Base-by-base conservation (phyloP, 2,797 vertebrate species). In the Diglossa cyanea region DNA sequence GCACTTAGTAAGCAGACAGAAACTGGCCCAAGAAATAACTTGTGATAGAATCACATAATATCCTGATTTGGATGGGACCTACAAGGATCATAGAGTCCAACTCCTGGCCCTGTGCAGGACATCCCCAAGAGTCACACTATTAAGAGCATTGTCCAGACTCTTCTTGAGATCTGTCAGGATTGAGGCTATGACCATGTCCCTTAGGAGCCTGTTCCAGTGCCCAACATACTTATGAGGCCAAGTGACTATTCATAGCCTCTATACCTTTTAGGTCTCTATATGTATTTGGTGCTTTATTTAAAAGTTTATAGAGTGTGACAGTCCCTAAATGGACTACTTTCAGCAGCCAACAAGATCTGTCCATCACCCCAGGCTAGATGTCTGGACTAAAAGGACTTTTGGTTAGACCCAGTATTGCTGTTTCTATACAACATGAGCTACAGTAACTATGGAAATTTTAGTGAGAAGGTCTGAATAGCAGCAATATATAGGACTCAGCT, bases 1-100 rank as follows among this genome's bases (percentile, higher is more conserved):
- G 15, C 55, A 42, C 35, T 45, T 42, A 33, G 7, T 61, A 61
- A 86, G 39, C 10, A 39, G 45, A 33, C 31, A 86, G 48, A 81
- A 65, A 61, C 10, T 78, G 54, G 7, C n/a, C 33, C 10, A 57
- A 48, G 26, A 57, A 68, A 24, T 51, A 66, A 68, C 15, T 35
- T 54, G 37, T 65, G 12, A 11, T 25, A 18, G 21, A 80, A 54
- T 54, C 40, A 60, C 23, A 53, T 25, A 53, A 35, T 53, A 23
- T 58, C 39, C 58, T 51, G 45, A 51, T 37, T 40, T 53, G 24
- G 51, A 65, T 51, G 33, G 17, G 15, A 26, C 16, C 7, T 18
- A 19, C 12, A 35, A 51, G 14, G 28, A 31, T 51, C 30, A 51
- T 39, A 0, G 0, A 40, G 17, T 51, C n/a, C 30, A 31, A 0